Conservation (phyloP, 1,140 invertebrate species). For the Aphaenogaster floridana region DNA sequence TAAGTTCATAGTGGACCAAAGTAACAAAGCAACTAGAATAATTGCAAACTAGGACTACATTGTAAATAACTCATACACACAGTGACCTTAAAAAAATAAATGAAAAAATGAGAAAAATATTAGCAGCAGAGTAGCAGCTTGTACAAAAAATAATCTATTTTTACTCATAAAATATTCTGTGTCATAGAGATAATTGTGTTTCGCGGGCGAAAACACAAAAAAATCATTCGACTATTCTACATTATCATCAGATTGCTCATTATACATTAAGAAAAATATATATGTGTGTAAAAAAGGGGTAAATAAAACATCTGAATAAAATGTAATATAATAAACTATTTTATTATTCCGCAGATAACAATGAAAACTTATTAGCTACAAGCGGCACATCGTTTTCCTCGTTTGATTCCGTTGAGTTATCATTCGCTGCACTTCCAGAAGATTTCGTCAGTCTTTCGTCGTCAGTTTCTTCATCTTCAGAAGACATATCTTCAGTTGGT, state of each 20-base stretch:
- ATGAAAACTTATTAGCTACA: conserved; percentile 83
- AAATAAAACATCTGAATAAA: conserved; percentile 44
- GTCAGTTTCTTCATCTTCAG: conserved; percentile 75
- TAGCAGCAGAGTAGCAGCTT: conserved; percentile 46
- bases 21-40: conserved; percentile 22
- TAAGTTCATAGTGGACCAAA: conserved; percentile 70
- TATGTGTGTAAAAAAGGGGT: conserved; percentile 27
- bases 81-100: conserved; percentile 37
- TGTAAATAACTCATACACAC: conserved; percentile 53
- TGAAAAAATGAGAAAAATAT: conserved; percentile 34
- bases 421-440: conserved; percentile 32
- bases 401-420: conserved; percentile 56
- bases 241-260: conserved; percentile 50
- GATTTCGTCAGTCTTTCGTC: conserved; percentile 65
- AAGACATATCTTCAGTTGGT: conserved; percentile 67
- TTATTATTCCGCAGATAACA: conserved; percentile 74
- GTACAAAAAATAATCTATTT: conserved; percentile 58
- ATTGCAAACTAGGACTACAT: conserved; percentile 26
- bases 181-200: conserved; percentile 50
- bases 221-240: conserved; percentile 17
- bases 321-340: conserved; percentile 23
- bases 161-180: conserved; percentile 62
- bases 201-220: conserved; percentile 58
- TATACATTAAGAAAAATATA: conserved; percentile 44
- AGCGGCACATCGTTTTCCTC: conserved; percentile 68